phyloP scores from a whole-genome alignment of 2,888 invertebrate genomes.

The Tridacna gigas region DNA sequence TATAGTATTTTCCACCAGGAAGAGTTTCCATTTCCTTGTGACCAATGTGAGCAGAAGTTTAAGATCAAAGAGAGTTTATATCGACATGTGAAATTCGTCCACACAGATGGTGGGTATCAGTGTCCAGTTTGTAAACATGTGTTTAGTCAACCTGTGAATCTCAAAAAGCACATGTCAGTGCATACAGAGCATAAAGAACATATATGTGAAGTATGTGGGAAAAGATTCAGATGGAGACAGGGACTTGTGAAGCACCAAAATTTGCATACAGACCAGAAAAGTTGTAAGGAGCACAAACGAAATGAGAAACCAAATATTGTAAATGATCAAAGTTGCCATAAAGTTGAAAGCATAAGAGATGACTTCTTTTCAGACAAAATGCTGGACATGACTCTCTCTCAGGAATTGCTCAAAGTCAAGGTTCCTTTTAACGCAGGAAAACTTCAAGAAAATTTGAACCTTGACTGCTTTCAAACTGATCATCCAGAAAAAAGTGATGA shows the following conservation, averaged over 20 bases:
- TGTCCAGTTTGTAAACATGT: conserved; percentile 46
- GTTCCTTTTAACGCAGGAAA: no score
- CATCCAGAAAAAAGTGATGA: no score
- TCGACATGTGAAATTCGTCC: conserved; percentile 53
- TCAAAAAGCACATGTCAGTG: conserved; percentile 48
- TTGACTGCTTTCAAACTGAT: no score
- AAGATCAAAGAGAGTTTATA: conserved; percentile 57
- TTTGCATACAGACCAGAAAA: neutral
- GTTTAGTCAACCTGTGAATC: conserved; percentile 52
- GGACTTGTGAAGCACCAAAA: conserved; percentile 42
- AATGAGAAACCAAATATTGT: neutral
- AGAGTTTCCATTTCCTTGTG: conserved; percentile 46
- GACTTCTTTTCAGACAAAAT: no score
- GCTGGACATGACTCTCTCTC: no score
- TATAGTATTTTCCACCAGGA: conserved; percentile 58
- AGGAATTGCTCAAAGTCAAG: no score
- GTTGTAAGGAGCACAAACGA: neutral
- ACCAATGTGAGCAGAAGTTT: conserved; percentile 47
- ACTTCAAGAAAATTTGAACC: no score
- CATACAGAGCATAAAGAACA: conserved; percentile 39
- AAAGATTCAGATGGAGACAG: conserved; percentile 50
- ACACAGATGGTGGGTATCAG: conserved; percentile 50
- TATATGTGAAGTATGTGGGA: conserved; percentile 31
- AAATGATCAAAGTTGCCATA: no score
- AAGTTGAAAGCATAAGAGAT: no score